Evolutionary conservation across 2,888 invertebrate genomes (phyloP).

Genomic region (Tetranychus truncatus): DNA sequence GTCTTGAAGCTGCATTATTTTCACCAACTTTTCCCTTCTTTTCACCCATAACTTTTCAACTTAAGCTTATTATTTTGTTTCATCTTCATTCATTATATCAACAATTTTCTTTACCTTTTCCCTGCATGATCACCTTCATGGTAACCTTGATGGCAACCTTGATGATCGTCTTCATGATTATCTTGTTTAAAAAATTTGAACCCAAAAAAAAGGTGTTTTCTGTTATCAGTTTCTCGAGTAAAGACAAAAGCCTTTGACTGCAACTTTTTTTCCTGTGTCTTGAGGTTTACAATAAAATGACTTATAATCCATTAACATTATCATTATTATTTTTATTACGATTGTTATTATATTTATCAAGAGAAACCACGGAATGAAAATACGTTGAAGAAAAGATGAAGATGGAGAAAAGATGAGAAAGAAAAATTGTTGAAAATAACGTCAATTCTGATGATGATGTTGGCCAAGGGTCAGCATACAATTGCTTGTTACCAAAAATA

Average conservation of each 20-base stretch:
- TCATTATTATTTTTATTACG: not conserved
- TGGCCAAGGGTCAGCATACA: not conserved
- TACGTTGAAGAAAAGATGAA: not conserved
- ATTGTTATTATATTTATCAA: no score
- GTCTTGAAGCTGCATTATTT: not conserved
- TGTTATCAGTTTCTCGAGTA: no score
- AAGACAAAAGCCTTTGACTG: no score
- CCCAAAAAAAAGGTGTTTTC: no score
- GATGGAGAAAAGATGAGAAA: not conserved
- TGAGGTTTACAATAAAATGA: not conserved
- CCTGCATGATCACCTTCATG: no score
- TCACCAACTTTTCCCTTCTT: not conserved
- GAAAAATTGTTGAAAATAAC: not conserved
- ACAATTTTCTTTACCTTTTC: no score
- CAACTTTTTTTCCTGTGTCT: no score
- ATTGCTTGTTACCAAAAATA: not conserved
- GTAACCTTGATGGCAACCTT: no score
- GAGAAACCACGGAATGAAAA: no score
- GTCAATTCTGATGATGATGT: not conserved
- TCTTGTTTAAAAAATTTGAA: no score
- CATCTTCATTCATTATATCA: no score
- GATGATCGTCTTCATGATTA: no score
- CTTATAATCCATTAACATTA: not conserved
- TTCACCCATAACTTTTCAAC: not conserved
- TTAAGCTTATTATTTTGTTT: not conserved